Evolutionary conservation across 37 sponge, comb jelly and placozoan genomes (phyloP), one percentile per base, ranked within the genome.

Genomic region (Agelas oroides): DNA sequence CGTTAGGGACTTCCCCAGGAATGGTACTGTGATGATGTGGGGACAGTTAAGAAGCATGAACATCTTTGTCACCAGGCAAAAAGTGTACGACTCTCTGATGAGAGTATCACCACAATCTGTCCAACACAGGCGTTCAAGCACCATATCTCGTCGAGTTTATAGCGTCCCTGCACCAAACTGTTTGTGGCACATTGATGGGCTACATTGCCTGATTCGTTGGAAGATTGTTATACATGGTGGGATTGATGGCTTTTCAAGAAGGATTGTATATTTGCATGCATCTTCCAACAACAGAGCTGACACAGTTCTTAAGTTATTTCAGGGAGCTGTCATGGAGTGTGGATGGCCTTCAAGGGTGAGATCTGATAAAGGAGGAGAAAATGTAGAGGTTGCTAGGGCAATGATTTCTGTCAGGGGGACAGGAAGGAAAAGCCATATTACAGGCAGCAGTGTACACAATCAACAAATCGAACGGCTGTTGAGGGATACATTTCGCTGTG

Each of bases 101-200:
- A 71, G 72, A 30, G 72, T 71, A 71, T 71, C 72, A 71, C 72
- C 72, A 30, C 34, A 71, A 21, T 71, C 23, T 30, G 28, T 71
- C 34, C 34, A 30, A 36, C 72, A 71, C 53, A 35, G 72, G 30
- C 38, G 53, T 71, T 71, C 72, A 28, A 23, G 28, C 53, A 71
- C 72, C 13, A 71, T 40, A 14, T 15, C 72, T 28, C 72, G 72
- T 11, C 53, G 72, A 35, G 21, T 71, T n/a, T 77, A 77, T 37
- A 77, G 62, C 36, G 77, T n/a, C n/a, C n/a, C n/a, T n/a, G n/a
- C n/a, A n/a, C n/a, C n/a, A n/a, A n/a, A n/a, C n/a, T n/a, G n/a
- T 35, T 46, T 77, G 61, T 77, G 36, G 64, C 77, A 77, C n/a
- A 77, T 77, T 77, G 77, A 77, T 77, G 77, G 77, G 33, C 62